Base-by-base conservation (phyloP, 1,140 invertebrate genomes). In the Drosophila equinoxialis region DNA sequence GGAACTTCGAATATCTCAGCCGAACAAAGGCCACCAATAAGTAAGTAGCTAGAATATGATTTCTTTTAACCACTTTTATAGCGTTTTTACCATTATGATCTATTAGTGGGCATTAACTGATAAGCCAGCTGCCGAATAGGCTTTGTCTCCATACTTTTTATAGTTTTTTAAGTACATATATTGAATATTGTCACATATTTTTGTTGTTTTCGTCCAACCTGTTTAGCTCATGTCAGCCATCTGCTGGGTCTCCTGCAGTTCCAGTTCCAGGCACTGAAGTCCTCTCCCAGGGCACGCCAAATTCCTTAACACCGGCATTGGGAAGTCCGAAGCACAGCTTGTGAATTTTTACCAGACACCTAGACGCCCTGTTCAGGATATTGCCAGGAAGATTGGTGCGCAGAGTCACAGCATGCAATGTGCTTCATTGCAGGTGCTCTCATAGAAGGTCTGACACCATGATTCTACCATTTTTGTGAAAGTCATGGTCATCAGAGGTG, bases 51-150 rank as follows among this genome's bases (percentile, higher is more conserved):
- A 66, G 66, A 74, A 71, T 48, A 67, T 69, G 60, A 74, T 51
- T 76, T 64, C 79, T 74, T 55, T 69, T 45, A 61, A 74, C 39
- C 17, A 48, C 65, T 80, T 83, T 87, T 83, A 87, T 83, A 42
- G 70, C 23, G 68, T 80, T 83, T 76, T 58, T 66, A 51, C 45
- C 45, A 83, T 84, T 89, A 77, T 89, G 84, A 87, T 87, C 84
- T 89, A 89, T 87, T 87, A 83, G 83, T 59, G 66, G 65, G 69
- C 84, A 87, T 87, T 87, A 87, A 77, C 68, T 73, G 83, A 86
- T 87, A 86, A 82, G 75, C 8, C 35, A 76, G 75, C 74, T 76
- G 26, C 30, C n/a, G 30, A 45, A 55, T 68, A 41, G 54, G 45
- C 17, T 11, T 70, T 74, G 60, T 65, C 63, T 30, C 33, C 14